Percentiles rank a stretch among this genome's conserved stretches.
phyloP scores from a whole-genome alignment of 1,140 invertebrate species.

The Platyura marginata region DNA sequence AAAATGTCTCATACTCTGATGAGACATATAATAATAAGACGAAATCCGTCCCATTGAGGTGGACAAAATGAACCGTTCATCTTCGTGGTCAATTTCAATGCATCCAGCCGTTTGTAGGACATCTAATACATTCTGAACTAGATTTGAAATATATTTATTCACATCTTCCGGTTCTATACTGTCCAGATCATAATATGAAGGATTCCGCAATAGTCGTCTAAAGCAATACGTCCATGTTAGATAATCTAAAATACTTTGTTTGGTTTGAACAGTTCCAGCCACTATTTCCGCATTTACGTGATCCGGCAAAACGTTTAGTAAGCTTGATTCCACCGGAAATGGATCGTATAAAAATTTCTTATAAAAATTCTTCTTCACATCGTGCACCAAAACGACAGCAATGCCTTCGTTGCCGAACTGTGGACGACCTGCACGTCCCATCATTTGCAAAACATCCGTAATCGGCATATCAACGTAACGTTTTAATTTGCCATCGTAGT shows the following conservation, averaged over 20 bases:
- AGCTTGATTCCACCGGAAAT: constrained; percentile 94
- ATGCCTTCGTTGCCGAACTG: constrained; percentile 87
- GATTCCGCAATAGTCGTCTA: constrained; percentile 81
- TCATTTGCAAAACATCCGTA: constrained; percentile 98
- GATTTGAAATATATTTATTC: constrained; percentile 49
- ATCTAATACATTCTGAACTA: constrained; percentile 61
- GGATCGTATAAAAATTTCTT: constrained; percentile 98
- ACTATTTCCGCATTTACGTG: constrained; percentile 97
- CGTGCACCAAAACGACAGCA: constrained; percentile 93
- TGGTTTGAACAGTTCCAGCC: constrained; percentile 80
- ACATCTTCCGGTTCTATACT: constrained; percentile 51
- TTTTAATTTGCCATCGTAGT: constrained; percentile 91
- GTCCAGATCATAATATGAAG: constrained; percentile 77
- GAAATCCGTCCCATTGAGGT: constrained; percentile 84
- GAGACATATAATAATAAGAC: constrained; percentile 94
- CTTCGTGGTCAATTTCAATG: constrained; percentile 39
- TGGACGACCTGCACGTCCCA: constrained; percentile 92
- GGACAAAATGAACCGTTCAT: constrained; percentile 46
- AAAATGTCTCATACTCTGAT: constrained; percentile 80
- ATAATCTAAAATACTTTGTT: constrained; percentile 92
- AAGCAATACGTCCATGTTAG: constrained; percentile 99
- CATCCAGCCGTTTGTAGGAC: constrained; percentile 60
- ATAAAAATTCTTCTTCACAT: constrained; percentile 98
- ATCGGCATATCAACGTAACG: constrained; percentile 99
- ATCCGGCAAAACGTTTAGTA: constrained; percentile 80